Base-by-base conservation (phyloP, 2,888 invertebrate species). In the Drosophila pegasa region DNA sequence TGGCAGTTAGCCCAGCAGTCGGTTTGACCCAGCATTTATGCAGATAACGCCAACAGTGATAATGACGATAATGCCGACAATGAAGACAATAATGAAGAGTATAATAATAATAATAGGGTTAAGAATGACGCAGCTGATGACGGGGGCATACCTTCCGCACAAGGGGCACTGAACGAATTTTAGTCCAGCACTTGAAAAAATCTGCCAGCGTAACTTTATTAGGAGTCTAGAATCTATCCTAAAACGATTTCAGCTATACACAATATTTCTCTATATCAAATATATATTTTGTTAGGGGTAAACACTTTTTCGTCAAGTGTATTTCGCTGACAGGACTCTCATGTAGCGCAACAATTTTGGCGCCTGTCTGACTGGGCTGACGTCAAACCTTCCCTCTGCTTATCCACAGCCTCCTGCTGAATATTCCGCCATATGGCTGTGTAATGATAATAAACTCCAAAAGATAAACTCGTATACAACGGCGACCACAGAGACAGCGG, bases 401-500 rank as follows among this genome's bases (percentile, higher is more conserved):
- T 18, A 25, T 31, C 14, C 25, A 20, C 14, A 25, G 71, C 62
- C 59, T 61, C 31, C 43, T 43, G 72, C 61, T 63, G 73, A 65
- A 83, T 77, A 88, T 82, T 88, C 79, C 80, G 71, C 90, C 90
- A 90, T 90, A 90, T 90, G 89, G 87, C 80, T 84, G 64, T 72
- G 68, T 79, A 87, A 89, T 85, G 82, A 90, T 90, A 90, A 90
- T 90, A 90, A 88, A 90, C 89, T 87, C 90, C 81, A 86, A 88
- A 88, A 76, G 89, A 89, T 85, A 83, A 69, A 67, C 78, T 59
- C 60, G 69, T 58, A 69, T 41, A 65, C 62, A 59, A 51, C 25
- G 18, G 25, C 70, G 45, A 68, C 59, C 80, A 33, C 35, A 52
- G 43, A 29, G 38, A 37, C 54, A 29, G 22, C 25, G n/a, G 45